A percentile compares a stretch with the other conserved stretches of the same genome.
Conservation (phyloP, 2,797 vertebrate species). For the Notamacropus eugenii region DNA sequence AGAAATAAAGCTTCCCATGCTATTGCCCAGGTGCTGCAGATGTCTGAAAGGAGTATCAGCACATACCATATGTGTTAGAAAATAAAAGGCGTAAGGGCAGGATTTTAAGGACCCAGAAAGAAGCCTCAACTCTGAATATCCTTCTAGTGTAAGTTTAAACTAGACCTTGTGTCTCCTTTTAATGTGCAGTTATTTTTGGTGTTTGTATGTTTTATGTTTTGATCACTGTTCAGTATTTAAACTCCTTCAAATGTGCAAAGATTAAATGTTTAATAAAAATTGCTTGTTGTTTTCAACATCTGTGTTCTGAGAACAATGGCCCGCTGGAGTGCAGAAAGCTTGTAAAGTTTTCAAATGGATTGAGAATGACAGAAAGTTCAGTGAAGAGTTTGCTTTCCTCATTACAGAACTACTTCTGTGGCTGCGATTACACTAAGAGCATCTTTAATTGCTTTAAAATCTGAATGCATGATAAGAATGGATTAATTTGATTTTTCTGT, state of each 20-base stretch:
- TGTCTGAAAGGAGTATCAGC: slow-evolving; percentile 73
- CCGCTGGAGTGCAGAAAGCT: slow-evolving; percentile 98
- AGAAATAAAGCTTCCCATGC: slow-evolving; percentile 65
- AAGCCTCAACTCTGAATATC: slow-evolving; percentile 76
- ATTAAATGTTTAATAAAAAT: slow-evolving; percentile 98
- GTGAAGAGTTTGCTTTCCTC: slow-evolving; percentile 99
- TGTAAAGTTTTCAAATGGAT: slow-evolving; percentile 99
- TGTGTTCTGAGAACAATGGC: slow-evolving; percentile 98
- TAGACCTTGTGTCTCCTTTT: slow-evolving; percentile 82
- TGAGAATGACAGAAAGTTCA: slow-evolving; percentile 99
- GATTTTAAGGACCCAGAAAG: slow-evolving; percentile 80
- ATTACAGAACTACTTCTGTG: slow-evolving; percentile 98
- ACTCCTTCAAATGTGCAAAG: slow-evolving; percentile 93
- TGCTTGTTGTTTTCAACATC: slow-evolving; percentile 95
- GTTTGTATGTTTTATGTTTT: slow-evolving; percentile 87
- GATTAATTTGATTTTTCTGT: slow-evolving; percentile 99
- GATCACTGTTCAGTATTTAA: slow-evolving; percentile 91
- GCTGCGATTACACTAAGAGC: slow-evolving; percentile 99
- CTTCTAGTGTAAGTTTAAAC: slow-evolving; percentile 79
- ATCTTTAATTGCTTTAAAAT: slow-evolving; percentile 99
- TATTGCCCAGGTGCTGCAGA: slow-evolving; percentile 69
- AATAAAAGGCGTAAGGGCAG: slow-evolving; percentile 79
- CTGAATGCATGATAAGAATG: slow-evolving; percentile 99
- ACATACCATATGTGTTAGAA: slow-evolving; percentile 80
- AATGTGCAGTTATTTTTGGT: slow-evolving; percentile 81